A percentile compares a stretch with the other conserved stretches of the same genome.
Evolutionary conservation across 2,888 invertebrate species (phyloP).

Genomic region (Terebella lapidaria): DNA sequence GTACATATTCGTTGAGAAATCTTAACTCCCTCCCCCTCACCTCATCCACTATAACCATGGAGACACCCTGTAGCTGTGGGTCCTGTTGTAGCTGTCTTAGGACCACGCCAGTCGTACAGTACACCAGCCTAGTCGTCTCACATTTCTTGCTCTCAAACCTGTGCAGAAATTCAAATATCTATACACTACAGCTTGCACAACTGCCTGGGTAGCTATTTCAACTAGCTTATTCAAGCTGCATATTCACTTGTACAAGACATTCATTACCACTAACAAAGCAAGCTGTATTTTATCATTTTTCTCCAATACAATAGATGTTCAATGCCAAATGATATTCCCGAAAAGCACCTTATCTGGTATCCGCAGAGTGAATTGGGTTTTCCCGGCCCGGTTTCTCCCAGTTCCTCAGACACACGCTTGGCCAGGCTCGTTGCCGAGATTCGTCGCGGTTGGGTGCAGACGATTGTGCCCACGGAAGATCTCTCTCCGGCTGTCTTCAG

Average conservation of each 20-base stretch:
- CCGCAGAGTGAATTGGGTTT: constrained; percentile 24
- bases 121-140: constrained; percentile 55
- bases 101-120: constrained; percentile 85
- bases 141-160: constrained; percentile 40
- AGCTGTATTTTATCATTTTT: too few relatives aligned
- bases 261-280: too few relatives aligned
- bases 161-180: too few relatives aligned
- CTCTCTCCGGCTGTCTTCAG: not conserved
- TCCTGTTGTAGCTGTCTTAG: constrained; percentile 74
- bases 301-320: too few relatives aligned
- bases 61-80: constrained; percentile 31
- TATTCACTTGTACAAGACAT: too few relatives aligned
- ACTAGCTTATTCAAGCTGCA: too few relatives aligned
- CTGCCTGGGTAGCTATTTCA: too few relatives aligned
- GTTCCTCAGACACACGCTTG: constrained; percentile 42
- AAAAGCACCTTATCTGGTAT: constrained; percentile 20
- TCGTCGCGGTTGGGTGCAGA: constrained; percentile 47
- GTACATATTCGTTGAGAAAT: too few relatives aligned
- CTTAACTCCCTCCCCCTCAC: too few relatives aligned
- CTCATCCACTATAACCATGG: constrained; percentile 49
- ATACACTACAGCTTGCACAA: too few relatives aligned
- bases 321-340: not conserved
- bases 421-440: constrained; percentile 47
- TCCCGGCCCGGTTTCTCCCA: constrained; percentile 36
- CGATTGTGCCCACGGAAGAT: constrained; percentile 29